These are phyloP conservation scores for Lepidurus packardi DNA, from an alignment of 1,140 invertebrate genomes.

Conservation along the genomic window DNA sequence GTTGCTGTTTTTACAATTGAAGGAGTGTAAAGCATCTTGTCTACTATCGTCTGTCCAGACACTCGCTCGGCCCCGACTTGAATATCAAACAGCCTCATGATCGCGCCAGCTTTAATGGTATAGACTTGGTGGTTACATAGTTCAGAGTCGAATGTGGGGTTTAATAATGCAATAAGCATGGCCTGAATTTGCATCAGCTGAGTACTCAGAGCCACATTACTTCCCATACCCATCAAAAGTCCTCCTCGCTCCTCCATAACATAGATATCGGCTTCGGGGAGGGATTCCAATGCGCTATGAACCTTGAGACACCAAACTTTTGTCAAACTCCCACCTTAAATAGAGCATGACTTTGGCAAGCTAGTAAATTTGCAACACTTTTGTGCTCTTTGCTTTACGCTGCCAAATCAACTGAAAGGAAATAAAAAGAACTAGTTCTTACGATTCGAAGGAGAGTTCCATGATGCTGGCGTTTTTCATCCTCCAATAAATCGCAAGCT, in stretches of 20 bases:
- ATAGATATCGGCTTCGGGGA: constrained; percentile 23
- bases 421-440: neutral
- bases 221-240: neutral
- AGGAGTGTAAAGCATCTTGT: neutral
- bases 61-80: constrained; percentile 25
- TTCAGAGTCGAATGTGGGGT: constrained; percentile 3
- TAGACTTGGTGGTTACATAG: constrained; percentile 4
- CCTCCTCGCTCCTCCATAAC: constrained; percentile 26
- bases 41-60: neutral
- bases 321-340: too few species aligned
- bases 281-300: neutral
- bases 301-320: constrained; percentile 1
- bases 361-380: too few species aligned
- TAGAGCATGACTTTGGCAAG: too few species aligned
- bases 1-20: neutral
- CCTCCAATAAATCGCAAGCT: neutral
- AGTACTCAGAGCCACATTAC: neutral
- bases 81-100: constrained; percentile 24
- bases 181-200: constrained; percentile 27
- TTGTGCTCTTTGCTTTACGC: too few species aligned
- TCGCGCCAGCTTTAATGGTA: neutral
- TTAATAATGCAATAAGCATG: constrained; percentile 26
- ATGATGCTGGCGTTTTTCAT: constrained; percentile 4
- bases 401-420: neutral
- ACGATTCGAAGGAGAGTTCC: neutral